Percentiles rank a stretch among this genome's conserved stretches.
These are phyloP conservation scores for Rhopalosiphum maidis DNA, from an alignment of 1,140 invertebrate species.

Conservation along the genomic window DNA sequence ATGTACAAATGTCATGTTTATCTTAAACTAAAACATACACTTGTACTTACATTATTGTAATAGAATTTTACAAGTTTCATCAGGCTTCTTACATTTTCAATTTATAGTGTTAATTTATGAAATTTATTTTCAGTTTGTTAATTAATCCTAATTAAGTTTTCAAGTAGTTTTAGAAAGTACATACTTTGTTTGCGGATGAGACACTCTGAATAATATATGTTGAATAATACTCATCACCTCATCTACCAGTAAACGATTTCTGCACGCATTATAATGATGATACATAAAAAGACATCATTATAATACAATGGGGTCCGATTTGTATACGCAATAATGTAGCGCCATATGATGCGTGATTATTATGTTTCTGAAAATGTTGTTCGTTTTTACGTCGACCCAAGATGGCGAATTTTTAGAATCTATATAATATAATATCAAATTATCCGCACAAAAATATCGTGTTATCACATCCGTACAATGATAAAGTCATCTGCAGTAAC, in stretches of 20 bases:
- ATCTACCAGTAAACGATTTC: not conserved
- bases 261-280: not conserved
- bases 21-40: not conserved
- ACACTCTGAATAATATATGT: not conserved
- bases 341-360: not conserved
- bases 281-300: not conserved
- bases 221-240: not conserved
- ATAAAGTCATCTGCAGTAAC: not conserved
- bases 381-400: not conserved
- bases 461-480: not conserved
- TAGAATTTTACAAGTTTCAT: not conserved
- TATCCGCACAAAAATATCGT: not conserved
- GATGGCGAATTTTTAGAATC: not conserved
- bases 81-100: not conserved
- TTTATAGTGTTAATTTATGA: not conserved
- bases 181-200: not conserved
- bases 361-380: not conserved
- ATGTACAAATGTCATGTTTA: not conserved
- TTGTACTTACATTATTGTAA: not conserved
- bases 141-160: not conserved
- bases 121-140: not conserved
- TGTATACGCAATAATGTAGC: not conserved
- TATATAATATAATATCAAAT: not conserved
- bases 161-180: not conserved
- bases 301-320: not conserved